phyloP scores from a whole-genome alignment of 1,140 invertebrate genomes.

The Rhizoglyphus robini region DNA sequence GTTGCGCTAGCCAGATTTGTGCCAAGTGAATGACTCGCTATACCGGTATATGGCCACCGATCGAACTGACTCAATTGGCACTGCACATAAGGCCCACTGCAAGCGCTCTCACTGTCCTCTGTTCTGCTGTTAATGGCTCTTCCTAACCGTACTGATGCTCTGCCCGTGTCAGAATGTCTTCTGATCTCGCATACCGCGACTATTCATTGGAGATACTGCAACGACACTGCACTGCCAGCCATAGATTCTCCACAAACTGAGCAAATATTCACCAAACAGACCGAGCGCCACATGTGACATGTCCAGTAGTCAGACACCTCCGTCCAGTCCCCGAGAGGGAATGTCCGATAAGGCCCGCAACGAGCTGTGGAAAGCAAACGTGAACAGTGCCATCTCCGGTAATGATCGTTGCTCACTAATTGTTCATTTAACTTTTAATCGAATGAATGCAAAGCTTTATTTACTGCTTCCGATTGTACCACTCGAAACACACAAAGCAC shows the following conservation, averaged over 20 bases:
- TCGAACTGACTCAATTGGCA: too few relatives aligned
- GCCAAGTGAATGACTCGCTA: too few relatives aligned
- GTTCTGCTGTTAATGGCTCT: too few relatives aligned
- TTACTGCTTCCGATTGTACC: too few relatives aligned
- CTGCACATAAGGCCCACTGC: too few relatives aligned
- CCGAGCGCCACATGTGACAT: neutral
- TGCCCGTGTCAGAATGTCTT: too few relatives aligned
- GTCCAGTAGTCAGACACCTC: neutral
- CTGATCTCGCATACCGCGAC: neutral
- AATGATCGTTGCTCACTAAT: neutral
- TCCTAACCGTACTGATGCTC: too few relatives aligned
- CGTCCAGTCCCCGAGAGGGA: neutral
- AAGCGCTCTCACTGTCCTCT: too few relatives aligned
- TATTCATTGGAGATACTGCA: conserved; percentile 4
- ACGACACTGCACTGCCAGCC: neutral
- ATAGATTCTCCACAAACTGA: neutral
- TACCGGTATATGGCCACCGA: too few relatives aligned
- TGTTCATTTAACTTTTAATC: too few relatives aligned
- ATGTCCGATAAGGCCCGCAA: neutral
- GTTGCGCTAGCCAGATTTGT: too few relatives aligned
- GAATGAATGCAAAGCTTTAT: neutral
- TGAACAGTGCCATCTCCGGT: conserved; percentile 5
- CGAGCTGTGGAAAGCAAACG: neutral
- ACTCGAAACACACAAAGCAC: too few relatives aligned
- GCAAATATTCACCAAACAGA: neutral